phyloP scores from a whole-genome alignment of 2,888 invertebrate genomes.

The Andrena praecox region DNA sequence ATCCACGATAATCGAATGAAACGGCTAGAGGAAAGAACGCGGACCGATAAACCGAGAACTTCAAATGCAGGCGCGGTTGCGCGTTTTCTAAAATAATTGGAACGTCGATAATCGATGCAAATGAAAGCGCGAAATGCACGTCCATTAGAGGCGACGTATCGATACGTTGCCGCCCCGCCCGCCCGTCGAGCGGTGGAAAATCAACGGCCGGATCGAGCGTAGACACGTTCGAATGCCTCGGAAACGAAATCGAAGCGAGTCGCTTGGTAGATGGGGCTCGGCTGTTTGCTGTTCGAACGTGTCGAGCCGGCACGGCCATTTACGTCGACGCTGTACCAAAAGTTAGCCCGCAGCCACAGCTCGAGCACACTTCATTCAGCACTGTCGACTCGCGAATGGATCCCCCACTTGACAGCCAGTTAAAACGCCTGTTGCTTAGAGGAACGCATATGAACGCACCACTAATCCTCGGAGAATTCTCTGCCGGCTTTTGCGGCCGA shows the following conservation, averaged over 20 bases:
- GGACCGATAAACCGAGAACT: slow-evolving; percentile 26
- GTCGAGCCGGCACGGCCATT: slow-evolving; percentile 65
- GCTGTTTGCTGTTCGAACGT: slow-evolving; percentile 45
- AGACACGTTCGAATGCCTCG: slow-evolving; percentile 30
- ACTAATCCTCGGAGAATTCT: slow-evolving; percentile 38
- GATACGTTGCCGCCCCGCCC: slow-evolving; percentile 34
- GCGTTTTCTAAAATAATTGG: slow-evolving; percentile 59
- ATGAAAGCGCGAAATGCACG: slow-evolving; percentile 65
- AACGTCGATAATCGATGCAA: slow-evolving; percentile 65
- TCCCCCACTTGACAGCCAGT: slow-evolving; percentile 73
- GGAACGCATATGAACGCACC: slow-evolving; percentile 62
- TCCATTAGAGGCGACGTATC: slow-evolving; percentile 58
- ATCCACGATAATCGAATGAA: neutral
- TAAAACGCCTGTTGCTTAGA: slow-evolving; percentile 74
- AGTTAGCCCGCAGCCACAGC: slow-evolving; percentile 65
- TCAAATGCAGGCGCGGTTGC: slow-evolving; percentile 33
- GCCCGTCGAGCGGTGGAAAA: slow-evolving; percentile 55
- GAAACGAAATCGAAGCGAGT: slow-evolving; percentile 58
- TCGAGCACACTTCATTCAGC: slow-evolving; percentile 74
- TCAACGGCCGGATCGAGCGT: slow-evolving; percentile 33
- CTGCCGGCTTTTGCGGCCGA: neutral
- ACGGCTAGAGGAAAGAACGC: neutral
- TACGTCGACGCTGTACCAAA: slow-evolving; percentile 67
- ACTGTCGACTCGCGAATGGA: slow-evolving; percentile 75
- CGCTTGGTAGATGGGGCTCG: slow-evolving; percentile 16